These are phyloP conservation scores for Chloropsis cyanopogon DNA, from an alignment of 2,113 vertebrate genomes.

Conservation along the genomic window DNA sequence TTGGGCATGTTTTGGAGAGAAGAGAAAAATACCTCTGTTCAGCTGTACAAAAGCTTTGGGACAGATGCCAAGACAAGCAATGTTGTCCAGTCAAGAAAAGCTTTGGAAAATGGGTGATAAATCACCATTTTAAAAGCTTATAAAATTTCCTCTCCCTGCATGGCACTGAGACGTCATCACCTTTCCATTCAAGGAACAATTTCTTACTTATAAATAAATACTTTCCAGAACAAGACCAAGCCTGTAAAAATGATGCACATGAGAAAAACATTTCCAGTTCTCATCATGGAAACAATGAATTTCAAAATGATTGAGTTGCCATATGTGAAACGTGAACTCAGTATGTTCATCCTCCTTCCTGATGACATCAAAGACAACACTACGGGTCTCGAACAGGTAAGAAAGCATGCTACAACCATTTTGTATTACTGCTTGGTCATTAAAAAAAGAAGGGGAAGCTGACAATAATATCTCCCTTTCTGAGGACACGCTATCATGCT, in stretches of 20 bases:
- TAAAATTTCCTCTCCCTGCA: neutral
- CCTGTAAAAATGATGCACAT: conserved; percentile 81
- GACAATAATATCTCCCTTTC: neutral
- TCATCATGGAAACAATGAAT: conserved; percentile 61
- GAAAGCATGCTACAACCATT: neutral
- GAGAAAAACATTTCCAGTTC: conserved; percentile 63
- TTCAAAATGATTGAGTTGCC: conserved; percentile 80
- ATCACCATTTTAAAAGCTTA: neutral
- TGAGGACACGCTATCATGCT: neutral
- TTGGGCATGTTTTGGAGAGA: neutral
- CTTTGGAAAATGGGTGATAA: neutral
- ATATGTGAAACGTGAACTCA: conserved; percentile 78
- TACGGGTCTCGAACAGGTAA: conserved; percentile 83
- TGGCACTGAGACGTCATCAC: neutral
- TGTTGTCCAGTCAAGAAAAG: neutral
- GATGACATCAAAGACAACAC: conserved; percentile 59
- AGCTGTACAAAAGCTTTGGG: neutral
- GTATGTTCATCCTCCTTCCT: conserved; percentile 85
- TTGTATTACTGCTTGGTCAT: neutral
- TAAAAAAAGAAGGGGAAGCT: neutral
- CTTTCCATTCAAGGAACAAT: neutral
- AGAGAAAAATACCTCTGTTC: neutral
- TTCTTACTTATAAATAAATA: neutral
- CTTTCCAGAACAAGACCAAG: conserved; percentile 75
- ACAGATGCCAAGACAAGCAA: neutral